phyloP scores from a whole-genome alignment of 1,140 invertebrate species.

The Himalopsyche phryganea region DNA sequence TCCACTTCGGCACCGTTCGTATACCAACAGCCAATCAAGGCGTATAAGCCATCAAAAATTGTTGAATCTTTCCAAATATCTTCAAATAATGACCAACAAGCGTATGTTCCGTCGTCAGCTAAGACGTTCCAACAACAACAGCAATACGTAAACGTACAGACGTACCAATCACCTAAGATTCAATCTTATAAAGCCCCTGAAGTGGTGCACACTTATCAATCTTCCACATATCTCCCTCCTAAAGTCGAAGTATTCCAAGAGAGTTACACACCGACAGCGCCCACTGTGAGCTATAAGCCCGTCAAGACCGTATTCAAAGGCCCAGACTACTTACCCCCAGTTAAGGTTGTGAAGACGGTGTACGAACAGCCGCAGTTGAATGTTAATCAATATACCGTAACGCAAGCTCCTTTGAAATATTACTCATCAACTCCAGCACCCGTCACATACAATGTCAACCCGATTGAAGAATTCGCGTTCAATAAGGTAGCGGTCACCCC shows the following conservation, averaged over 20 bases:
- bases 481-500: conserved; percentile 21
- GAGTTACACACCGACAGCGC: conserved; percentile 3
- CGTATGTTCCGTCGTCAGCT: conserved; percentile 14
- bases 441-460: conserved; percentile 23
- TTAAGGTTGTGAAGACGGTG: background rate
- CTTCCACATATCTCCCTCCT: conserved; percentile 27
- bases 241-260: conserved; percentile 14
- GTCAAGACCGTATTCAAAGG: conserved; percentile 37
- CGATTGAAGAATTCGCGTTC: conserved; percentile 27
- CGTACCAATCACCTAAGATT: conserved; percentile 9
- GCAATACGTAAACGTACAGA: conserved; percentile 6
- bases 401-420: conserved; percentile 12
- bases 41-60: conserved; percentile 9
- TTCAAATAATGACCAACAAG: conserved; percentile 23
- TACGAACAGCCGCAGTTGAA: conserved; percentile 6
- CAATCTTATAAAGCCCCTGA: conserved; percentile 9
- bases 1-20: conserved; percentile 26
- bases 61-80: conserved; percentile 29
- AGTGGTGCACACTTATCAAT: conserved; percentile 17
- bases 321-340: conserved; percentile 44
- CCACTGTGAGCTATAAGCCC: conserved; percentile 5
- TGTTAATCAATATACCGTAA: conserved; percentile 11
- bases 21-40: conserved; percentile 23
- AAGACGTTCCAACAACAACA: conserved; percentile 6
- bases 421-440: conserved; percentile 16